Base-by-base conservation (phyloP, 2,888 invertebrate species). In the Acanthosepion esculentum region DNA sequence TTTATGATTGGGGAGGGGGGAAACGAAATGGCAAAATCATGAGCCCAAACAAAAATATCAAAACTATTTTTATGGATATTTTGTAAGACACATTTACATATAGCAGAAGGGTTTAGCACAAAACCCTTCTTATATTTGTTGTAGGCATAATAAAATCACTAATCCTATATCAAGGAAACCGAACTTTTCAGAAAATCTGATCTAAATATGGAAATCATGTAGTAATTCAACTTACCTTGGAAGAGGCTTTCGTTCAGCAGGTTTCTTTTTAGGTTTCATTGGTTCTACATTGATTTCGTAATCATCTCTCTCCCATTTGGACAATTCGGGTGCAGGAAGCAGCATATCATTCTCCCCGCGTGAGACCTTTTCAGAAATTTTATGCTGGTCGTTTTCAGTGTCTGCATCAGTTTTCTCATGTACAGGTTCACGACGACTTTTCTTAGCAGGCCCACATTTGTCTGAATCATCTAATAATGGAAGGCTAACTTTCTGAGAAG, bases 301-400 rank as follows among this genome's bases (percentile, higher is more conserved):
- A 94, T 98, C 98, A 92, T 98, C 98, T 59, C 98, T 98, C 97
- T 99, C 99, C 99, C 99, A 99, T 97, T 99, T 99, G 0, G 99
- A 99, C 94, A 98, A 98, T 96, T 98, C 99, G 0, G 99, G 98
- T 94, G 96, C 96, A 50, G 96, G 96, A 29, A 96, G 96, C 97
- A 96, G 96, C 92, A 96, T 95, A 94, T 95, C 96, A 95, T 95
- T 95, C 48, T 95, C 95, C n/a, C 95, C 95, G 50, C 95, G 96
- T 23, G 93, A 92, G 23, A 94, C 41, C 48, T 94, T 94, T 48
- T 92, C n/a, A 33, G 64, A 92, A 41, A 53, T 7, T 78, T 78
- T 78, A n/a, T n/a, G 78, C 33, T n/a, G n/a, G 12, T 95, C 15
- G 78, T 94, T 78, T 94, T 95, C 78, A 91, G 26, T 91, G 94